Evolutionary conservation across 2,113 vertebrate genomes (phyloP), one percentile per base, ranked within the genome.

Genomic region (Eublepharis macularius): DNA sequence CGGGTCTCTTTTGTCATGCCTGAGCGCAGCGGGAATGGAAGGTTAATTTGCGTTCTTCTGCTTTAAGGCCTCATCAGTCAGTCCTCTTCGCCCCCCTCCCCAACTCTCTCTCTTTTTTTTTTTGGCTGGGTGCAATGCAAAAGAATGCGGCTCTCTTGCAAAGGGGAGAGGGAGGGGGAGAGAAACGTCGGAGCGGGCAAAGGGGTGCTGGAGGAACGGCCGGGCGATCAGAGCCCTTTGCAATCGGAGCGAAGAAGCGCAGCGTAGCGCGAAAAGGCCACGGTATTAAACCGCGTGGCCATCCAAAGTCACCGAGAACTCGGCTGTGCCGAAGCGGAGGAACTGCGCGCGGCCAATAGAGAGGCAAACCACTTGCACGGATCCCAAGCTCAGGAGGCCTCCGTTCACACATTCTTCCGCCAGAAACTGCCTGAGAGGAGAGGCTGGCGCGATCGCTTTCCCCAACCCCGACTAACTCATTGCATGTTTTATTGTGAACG

Each of bases 1-100:
- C 93, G 26, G 82, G 92, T 90, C 95, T 90, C 54, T 86, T 94
- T 90, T 94, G 93, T 95, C 94, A 95, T 87, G 93, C 93, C 93
- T 91, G 92, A 87, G 92, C 94, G 93, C 91, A 88, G 91, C 93
- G 89, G 93, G 81, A 90, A 94, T 88, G 83, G 89, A 94, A 94
- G 92, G 92, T 92, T 93, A 92, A 94, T 91, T 93, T 92, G 93
- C 92, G 87, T 80, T 95, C 94, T 95, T 93, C 89, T 83, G 69
- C 92, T 93, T 91, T 86, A 84, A 89, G 89, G 91, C 76, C 90
- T 94, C 89, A 78, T 91, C 91, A 78, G 78, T 49, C 73, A 89
- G 43, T 54, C 83, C 24, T 41, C n/a, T 26, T 26, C 7, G 19
- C 12, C 19, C 41, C 36, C n/a, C 6, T 24, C 36, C 12, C 54